Percentiles rank a stretch among this genome's conserved stretches.
These are phyloP conservation scores for Araneus ventricosus DNA, from an alignment of 1,140 invertebrate genomes.

Conservation along the genomic window DNA sequence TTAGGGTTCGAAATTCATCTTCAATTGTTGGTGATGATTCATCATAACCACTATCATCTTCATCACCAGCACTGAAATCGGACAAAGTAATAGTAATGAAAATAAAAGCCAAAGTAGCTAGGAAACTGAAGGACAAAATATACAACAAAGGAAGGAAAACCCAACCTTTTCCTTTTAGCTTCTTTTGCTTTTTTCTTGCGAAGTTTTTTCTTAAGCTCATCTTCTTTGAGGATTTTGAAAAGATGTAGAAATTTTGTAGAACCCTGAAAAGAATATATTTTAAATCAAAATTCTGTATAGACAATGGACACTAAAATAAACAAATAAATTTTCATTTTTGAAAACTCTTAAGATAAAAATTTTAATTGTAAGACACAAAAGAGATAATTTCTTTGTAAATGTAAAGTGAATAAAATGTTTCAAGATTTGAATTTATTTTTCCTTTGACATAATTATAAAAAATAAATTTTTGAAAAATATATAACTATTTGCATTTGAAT, in stretches of 20 bases:
- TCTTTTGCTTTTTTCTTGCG: constrained; percentile 90
- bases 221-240: constrained; percentile 88
- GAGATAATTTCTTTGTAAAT: not conserved
- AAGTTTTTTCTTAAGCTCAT: constrained; percentile 86
- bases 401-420: too few species aligned
- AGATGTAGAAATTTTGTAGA: constrained; percentile 90
- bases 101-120: not conserved
- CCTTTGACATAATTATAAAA: too few species aligned
- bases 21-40: not conserved
- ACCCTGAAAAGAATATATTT: constrained; percentile 81
- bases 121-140: not conserved
- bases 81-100: not conserved
- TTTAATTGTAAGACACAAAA: not conserved
- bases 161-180: constrained; percentile 45
- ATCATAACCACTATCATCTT: not conserved
- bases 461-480: too few species aligned
- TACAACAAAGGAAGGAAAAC: not conserved
- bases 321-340: too few species aligned
- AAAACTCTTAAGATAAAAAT: not conserved
- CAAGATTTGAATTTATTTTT: too few species aligned
- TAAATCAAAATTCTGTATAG: not conserved
- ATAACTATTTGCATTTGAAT: too few species aligned
- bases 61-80: constrained; percentile 14
- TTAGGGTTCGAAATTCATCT: constrained; percentile 51
- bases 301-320: too few species aligned